Percentiles rank a stretch among this genome's conserved stretches.
phyloP scores from a whole-genome alignment of 2,113 vertebrate genomes.

The Hyperopisus bebe region DNA sequence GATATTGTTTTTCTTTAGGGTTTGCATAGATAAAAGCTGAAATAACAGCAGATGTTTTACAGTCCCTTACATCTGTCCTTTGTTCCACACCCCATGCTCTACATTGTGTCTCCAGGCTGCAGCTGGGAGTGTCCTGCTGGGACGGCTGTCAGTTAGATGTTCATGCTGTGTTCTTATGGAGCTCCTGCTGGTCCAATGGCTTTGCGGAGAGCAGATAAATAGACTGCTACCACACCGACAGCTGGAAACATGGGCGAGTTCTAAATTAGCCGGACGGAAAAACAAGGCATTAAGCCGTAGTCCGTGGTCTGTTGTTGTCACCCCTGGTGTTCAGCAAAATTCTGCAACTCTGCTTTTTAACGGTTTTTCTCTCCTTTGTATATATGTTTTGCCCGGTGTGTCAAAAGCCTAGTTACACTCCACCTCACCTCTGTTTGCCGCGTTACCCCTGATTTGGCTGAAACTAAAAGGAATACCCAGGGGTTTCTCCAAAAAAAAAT shows the following conservation, averaged over 20 bases:
- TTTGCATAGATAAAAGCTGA: neutral
- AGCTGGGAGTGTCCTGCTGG: neutral
- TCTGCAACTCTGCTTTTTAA: neutral
- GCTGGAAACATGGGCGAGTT: neutral
- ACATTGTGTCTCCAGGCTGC: neutral
- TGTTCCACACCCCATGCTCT: neutral
- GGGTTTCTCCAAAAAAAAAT: neutral
- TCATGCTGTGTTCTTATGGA: neutral
- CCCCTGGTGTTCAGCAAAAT: neutral
- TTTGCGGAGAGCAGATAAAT: neutral
- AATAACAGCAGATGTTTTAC: constrained; percentile 7
- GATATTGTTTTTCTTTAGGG: neutral
- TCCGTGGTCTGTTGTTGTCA: neutral
- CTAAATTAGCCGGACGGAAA: neutral
- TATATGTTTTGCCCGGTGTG: neutral
- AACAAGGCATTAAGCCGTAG: neutral
- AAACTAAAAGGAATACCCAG: neutral
- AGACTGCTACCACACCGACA: neutral
- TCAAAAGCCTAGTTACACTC: neutral
- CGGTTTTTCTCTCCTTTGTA: neutral
- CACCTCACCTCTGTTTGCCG: neutral
- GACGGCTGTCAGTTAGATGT: neutral
- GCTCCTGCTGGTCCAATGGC: neutral
- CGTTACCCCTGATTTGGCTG: neutral
- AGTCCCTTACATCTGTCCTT: neutral